Evolutionary conservation across 2,888 invertebrate species (phyloP), one percentile per base, ranked within the genome.

Genomic region (Drosophila cognata): DNA sequence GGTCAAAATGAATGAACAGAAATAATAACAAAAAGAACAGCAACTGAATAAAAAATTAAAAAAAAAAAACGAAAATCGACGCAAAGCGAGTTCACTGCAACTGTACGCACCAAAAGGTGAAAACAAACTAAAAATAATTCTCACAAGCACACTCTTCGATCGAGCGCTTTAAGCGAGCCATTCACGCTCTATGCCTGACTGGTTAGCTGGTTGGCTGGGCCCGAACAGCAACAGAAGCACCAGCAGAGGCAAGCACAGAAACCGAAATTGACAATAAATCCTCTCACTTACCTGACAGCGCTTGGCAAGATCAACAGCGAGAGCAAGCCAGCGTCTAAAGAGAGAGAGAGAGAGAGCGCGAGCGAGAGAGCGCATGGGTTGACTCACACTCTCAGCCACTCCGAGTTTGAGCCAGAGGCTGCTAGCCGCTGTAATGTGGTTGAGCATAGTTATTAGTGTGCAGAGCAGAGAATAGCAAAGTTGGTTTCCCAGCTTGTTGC

Each of bases 81-180:
- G 50, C 25, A 18, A 51, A 64, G 48, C 55, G 59, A 57, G 50
- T 64, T 31, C 58, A 74, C 63, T 65, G 65, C 71, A 79, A 84
- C 89, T 75, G 89, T 75, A 81, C 87, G 74, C 84, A 87, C 79
- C 89, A 73, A 86, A 76, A 87, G 88, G 76, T 79, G 84, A 87
- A 89, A 81, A 87, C 79, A 84, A 84, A 84, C 84, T 87, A 89
- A 89, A 84, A 84, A 88, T 84, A 84, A 81, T 84, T 87, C 89
- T 81, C 84, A 78, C 80, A 70, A 64, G 41, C 55, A 55, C 55
- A 56, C 71, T 56, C 59, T 51, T 28, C 67, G 79, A 83, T 84
- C 85, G 82, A 72, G 73, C 78, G 81, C 69, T 78, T 77, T 58
- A 77, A 71, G 55, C 77, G 56, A 80, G 62, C 61, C 73, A 71